Percentiles rank a stretch among this genome's conserved stretches.
Conservation (phyloP, 2,888 invertebrate genomes). For the Hyposoter dolosus region DNA sequence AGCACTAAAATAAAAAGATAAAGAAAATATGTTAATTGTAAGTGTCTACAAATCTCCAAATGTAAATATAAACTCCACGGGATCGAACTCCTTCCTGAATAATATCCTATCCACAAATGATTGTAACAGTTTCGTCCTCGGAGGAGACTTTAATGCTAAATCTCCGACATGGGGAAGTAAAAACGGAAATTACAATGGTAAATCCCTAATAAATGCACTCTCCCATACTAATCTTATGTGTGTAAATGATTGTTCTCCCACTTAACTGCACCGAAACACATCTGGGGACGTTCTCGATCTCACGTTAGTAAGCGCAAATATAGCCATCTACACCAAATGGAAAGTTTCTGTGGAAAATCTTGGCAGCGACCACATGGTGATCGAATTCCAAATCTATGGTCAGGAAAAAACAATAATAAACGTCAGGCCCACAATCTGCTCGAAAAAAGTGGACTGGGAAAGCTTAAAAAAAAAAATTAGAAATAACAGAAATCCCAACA, state of each 20-base stretch:
- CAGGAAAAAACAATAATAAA: background rate
- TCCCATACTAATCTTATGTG: background rate
- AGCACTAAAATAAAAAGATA: no score
- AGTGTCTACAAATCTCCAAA: background rate
- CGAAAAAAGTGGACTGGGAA: background rate
- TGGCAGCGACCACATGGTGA: background rate
- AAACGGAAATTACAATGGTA: background rate
- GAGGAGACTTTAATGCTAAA: background rate
- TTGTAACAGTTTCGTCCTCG: no score
- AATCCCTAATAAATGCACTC: background rate
- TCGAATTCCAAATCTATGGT: background rate
- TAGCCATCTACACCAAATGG: background rate
- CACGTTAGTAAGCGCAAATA: background rate
- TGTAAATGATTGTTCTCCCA: conserved; percentile 1
- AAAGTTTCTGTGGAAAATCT: background rate
- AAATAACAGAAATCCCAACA: background rate
- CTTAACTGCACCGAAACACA: background rate
- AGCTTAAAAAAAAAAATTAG: background rate
- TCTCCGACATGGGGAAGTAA: background rate
- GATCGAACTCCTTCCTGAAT: background rate
- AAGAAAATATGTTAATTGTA: no score
- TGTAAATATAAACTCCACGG: background rate
- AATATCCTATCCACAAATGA: background rate
- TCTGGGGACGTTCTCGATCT: background rate
- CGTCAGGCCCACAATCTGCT: background rate